These are phyloP conservation scores for Holothuria glaberrima DNA, from an alignment of 35 echinoderm and acorn worm genomes.

Conservation along the genomic window DNA sequence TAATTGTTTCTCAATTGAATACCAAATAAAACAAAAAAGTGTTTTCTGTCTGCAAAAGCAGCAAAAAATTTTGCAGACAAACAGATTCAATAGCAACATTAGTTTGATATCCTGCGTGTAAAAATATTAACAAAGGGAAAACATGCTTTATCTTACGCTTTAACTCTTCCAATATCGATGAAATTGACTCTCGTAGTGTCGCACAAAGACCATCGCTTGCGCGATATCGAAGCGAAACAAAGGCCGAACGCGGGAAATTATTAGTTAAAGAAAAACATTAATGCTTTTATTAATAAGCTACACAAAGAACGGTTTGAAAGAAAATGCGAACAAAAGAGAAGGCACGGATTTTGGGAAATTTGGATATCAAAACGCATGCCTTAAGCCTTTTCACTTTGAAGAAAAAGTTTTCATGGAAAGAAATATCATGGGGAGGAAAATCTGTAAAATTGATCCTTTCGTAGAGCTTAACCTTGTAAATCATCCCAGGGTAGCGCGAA, in stretches of 20 bases:
- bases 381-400: too few relatives aligned
- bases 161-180: neutral
- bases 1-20: too few relatives aligned
- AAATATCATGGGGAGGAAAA: neutral
- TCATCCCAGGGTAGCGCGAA: slow-evolving; percentile 30
- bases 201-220: slow-evolving; percentile 34
- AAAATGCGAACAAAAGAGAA: slow-evolving; percentile 15
- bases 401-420: too few relatives aligned
- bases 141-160: too few relatives aligned
- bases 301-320: slow-evolving; percentile 16
- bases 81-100: too few relatives aligned
- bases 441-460: neutral
- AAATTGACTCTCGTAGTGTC: neutral
- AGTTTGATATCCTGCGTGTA: too few relatives aligned
- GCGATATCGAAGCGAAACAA: slow-evolving; percentile 24
- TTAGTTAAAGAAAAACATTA: slow-evolving; percentile 45
- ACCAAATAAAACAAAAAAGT: too few relatives aligned
- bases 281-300: slow-evolving; percentile 42
- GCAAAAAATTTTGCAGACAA: too few relatives aligned
- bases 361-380: too few relatives aligned
- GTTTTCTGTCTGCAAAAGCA: too few relatives aligned
- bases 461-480: neutral
- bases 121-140: too few relatives aligned
- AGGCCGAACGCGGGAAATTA: slow-evolving; percentile 46
- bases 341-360: neutral